Evolutionary conservation across 2,797 vertebrate species (phyloP).

Genomic region (Triplophysa yarkandensis): DNA sequence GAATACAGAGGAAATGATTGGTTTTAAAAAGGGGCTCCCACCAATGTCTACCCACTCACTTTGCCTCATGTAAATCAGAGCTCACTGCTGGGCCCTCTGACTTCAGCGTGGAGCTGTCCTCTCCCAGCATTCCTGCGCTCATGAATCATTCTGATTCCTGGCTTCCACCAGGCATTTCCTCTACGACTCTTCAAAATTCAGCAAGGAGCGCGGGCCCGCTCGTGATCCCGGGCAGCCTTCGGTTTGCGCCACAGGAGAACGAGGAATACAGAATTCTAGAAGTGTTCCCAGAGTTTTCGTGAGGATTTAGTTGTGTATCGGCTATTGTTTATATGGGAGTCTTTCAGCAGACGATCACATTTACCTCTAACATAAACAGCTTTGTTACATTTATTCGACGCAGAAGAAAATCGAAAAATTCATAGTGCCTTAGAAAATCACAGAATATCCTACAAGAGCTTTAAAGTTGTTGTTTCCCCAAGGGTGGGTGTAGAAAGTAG

Average conservation of each 20-base stretch:
- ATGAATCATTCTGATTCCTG: slow-evolving; percentile 97
- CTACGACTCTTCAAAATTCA: slow-evolving; percentile 72
- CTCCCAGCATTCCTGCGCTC: slow-evolving; percentile 87
- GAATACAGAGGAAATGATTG: slow-evolving; percentile 92
- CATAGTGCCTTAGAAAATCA: slow-evolving; percentile 37
- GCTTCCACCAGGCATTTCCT: slow-evolving; percentile 98
- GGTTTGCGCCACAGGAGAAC: slow-evolving; percentile 40
- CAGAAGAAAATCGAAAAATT: slow-evolving; percentile 40
- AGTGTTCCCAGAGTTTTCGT: not conserved
- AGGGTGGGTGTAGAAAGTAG: slow-evolving; percentile 42
- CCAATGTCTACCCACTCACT: slow-evolving; percentile 88
- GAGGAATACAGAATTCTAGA: slow-evolving; percentile 27
- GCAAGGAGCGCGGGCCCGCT: slow-evolving; percentile 79
- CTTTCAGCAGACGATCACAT: slow-evolving; percentile 12
- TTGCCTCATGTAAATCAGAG: slow-evolving; percentile 96
- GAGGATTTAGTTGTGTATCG: not conserved
- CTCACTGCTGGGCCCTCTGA: slow-evolving; percentile 90
- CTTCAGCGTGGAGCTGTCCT: slow-evolving; percentile 78
- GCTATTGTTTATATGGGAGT: slow-evolving; percentile 4
- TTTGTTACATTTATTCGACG: slow-evolving; percentile 41
- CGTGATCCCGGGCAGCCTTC: slow-evolving; percentile 29
- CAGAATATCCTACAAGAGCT: slow-evolving; percentile 34
- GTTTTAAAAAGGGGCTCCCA: slow-evolving; percentile 87
- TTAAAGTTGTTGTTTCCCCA: slow-evolving; percentile 13
- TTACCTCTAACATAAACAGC: slow-evolving; percentile 11